A percentile compares a stretch with the other conserved stretches of the same genome.
phyloP scores from a whole-genome alignment of 1,140 invertebrate genomes.

The Platyscapa corneri region DNA sequence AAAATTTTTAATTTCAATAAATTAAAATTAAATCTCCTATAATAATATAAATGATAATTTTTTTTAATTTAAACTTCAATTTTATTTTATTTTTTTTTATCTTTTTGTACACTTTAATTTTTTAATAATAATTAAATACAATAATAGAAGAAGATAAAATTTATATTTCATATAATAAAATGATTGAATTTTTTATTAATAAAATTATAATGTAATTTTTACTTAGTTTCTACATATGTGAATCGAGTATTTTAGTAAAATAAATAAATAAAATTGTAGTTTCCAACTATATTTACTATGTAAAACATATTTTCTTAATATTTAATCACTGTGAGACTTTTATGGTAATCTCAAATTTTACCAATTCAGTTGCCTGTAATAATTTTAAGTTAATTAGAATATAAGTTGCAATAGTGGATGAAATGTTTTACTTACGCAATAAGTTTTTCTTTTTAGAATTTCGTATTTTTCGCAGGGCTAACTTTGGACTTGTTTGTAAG shows the following conservation, averaged over 20 bases:
- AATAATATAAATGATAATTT: too few species aligned
- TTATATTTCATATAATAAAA: too few species aligned
- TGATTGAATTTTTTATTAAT: too few species aligned
- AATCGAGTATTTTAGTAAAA: not conserved
- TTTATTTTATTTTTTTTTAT: too few species aligned
- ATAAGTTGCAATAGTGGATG: not conserved
- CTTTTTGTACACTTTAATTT: too few species aligned
- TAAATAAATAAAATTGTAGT: conserved; percentile 1
- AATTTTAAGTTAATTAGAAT: not conserved
- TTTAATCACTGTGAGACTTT: not conserved
- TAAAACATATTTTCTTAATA: not conserved
- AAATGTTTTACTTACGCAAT: not conserved
- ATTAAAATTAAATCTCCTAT: too few species aligned
- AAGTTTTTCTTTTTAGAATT: not conserved
- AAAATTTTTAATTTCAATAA: too few species aligned
- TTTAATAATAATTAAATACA: too few species aligned
- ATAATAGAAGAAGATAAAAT: too few species aligned
- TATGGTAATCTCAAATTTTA: not conserved
- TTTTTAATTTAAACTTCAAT: too few species aligned
- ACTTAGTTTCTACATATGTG: not conserved
- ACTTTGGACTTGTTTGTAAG: not conserved
- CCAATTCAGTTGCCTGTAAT: not conserved
- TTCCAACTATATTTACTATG: not conserved
- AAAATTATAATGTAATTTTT: too few species aligned
- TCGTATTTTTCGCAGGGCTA: not conserved